A percentile compares a stretch with the other conserved stretches of the same genome.
Conservation (phyloP, 2,888 invertebrate genomes). For the Eurytoma californica region DNA sequence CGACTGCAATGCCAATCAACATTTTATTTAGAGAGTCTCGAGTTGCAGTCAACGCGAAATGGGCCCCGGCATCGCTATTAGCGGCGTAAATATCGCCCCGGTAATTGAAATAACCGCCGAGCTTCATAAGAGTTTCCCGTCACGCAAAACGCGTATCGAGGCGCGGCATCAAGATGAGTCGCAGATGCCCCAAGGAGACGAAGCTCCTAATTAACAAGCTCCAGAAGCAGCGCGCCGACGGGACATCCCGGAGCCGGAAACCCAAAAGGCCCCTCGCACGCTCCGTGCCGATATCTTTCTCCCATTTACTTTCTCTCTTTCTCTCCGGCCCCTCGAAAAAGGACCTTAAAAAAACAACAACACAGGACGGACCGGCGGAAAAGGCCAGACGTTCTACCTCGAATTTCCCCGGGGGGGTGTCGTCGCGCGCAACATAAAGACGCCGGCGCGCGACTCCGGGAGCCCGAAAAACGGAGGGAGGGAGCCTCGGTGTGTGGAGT, state of each 20-base stretch:
- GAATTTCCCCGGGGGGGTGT: no score
- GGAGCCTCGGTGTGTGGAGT: background rate
- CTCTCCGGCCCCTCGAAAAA: background rate
- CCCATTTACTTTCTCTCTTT: background rate
- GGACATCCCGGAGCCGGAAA: constrained; percentile 1
- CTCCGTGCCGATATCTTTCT: background rate
- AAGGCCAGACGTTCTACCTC: background rate
- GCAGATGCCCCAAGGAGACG: background rate
- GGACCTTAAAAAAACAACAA: constrained; percentile 2
- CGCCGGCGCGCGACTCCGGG: no score
- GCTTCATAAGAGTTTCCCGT: constrained; percentile 2
- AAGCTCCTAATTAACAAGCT: constrained; percentile 16
- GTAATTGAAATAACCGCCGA: background rate
- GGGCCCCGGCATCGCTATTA: no score
- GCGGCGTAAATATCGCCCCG: background rate
- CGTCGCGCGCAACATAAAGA: background rate
- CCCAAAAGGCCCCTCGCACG: constrained; percentile 8
- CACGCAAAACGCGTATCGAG: background rate
- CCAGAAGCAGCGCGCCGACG: constrained; percentile 1
- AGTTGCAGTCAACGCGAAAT: no score
- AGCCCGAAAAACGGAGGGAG: background rate
- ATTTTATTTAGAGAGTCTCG: no score
- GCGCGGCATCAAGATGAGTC: background rate
- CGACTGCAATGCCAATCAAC: no score
- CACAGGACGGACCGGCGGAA: background rate